Evolutionary conservation across 2,113 vertebrate genomes (phyloP).

Genomic region (Pomatostomus ruficeps): DNA sequence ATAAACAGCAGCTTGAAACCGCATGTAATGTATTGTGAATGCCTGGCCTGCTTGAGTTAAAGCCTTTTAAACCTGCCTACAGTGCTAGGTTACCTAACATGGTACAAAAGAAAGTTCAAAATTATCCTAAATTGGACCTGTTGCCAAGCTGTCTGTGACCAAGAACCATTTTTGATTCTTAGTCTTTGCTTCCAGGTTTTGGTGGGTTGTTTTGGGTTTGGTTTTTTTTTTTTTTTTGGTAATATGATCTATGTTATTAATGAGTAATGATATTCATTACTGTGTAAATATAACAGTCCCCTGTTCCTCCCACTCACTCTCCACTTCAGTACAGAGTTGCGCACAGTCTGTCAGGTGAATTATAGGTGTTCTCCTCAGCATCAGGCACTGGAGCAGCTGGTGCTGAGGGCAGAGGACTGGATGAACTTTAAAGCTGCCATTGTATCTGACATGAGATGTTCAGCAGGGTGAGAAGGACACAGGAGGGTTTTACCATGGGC

Average conservation of each 20-base stretch:
- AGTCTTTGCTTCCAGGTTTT: background rate
- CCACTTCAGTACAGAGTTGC: background rate
- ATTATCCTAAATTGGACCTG: background rate
- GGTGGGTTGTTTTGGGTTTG: accelerated
- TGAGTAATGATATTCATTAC: background rate
- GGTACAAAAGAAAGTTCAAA: background rate
- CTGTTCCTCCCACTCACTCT: background rate
- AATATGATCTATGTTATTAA: background rate
- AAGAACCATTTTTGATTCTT: background rate
- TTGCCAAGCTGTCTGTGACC: background rate
- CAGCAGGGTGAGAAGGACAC: background rate
- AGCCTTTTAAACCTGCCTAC: background rate
- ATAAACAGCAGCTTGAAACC: background rate
- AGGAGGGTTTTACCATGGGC: background rate
- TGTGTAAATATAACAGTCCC: background rate
- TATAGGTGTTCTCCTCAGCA: background rate
- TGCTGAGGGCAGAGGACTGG: background rate
- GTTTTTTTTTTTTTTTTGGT: background rate
- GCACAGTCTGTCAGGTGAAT: background rate
- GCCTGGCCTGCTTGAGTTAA: background rate
- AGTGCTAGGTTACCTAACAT: background rate
- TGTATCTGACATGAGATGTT: background rate
- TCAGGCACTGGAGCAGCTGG: background rate
- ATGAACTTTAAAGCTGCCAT: background rate
- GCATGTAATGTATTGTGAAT: background rate